Evolutionary conservation across 1,140 invertebrate genomes (phyloP), one percentile per base, ranked within the genome.

Genomic region (Heterodera schachtii): DNA sequence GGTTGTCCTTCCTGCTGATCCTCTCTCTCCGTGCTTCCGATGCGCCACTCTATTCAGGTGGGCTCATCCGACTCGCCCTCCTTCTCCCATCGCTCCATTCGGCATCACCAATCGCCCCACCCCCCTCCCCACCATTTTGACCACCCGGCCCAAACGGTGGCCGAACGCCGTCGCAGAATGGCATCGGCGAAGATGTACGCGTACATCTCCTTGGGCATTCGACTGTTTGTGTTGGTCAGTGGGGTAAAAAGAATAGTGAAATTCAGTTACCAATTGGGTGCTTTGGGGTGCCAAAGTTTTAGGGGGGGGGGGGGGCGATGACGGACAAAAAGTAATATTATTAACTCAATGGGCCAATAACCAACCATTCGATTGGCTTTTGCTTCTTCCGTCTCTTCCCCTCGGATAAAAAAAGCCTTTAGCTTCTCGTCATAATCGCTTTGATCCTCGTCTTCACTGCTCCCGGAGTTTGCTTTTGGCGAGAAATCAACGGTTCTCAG

Each of bases 401-500:
- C 31, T 31, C 31, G 31, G 31, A 31, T 31, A 49, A 74, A 75
- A 75, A 41, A 75, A 6, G n/a, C 43, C 57, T 76, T 52, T 4
- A 47, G 44, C 66, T 76, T 9, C 66, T 76, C 3, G 47, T 64
- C 5, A 64, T 64, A 19, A 64, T 64, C 16, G 57, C 57, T 64
- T 82, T 89, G 85, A 89, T 89, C 73, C 83, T 89, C 11, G 85
- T 89, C 43, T 83, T 89, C 78, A 88, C 86, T 43, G 88, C 88
- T 19, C 88, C 88, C 16, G 88, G 88, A 47, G 88, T 90, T 19
- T 89, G 88, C 79, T 89, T 90, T 76, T 88, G 89, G 80, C 71
- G 88, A 60, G 85, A 85, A 70, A 89, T 89, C 19, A 89, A 89
- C 73, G 89, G 89, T 6, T 84, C 88, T 66, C 85, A 88, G 57